Base-by-base conservation (phyloP, 2,888 invertebrate species). In the Gibbula magus region DNA sequence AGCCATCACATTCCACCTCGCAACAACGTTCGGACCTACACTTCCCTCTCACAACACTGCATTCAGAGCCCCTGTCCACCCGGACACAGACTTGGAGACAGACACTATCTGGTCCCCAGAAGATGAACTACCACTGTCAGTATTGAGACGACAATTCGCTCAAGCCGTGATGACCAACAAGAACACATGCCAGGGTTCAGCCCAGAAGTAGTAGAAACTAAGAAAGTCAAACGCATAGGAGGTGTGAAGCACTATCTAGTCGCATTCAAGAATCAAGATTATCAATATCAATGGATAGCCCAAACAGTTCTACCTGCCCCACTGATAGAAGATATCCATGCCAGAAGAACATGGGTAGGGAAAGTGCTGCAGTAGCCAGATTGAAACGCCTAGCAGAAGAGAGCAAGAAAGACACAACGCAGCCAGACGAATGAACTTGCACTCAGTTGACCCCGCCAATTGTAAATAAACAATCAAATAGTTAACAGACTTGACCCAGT, bases 31-130 rank as follows among this genome's bases (percentile, higher is more conserved):
- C 16, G 10, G 13, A 8, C 35, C n/a, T 13, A 29, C 51, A 20
- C n/a, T 77, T 82, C 75, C 77, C 77, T 45, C 52, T 77, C 13
- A 18, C 66, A 35, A 75, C 35, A 51, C 77, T 16, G 77, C 70
- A 29, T 20, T 81, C 8, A 52, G 20, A n/a, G n/a, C n/a, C n/a
- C n/a, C n/a, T n/a, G n/a, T n/a, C n/a, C n/a, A n/a, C n/a, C n/a
- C n/a, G n/a, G n/a, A n/a, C n/a, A 7, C 13, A 18, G 7, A 5
- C 7, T 0, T 2, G 29, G 16, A 22, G 25, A 13, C 10, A 13
- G 7, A n/a, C n/a, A n/a, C n/a, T n/a, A n/a, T n/a, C n/a, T 61
- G 61, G 61, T 22, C 22, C 29, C 25, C 61, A 0, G 61, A 61
- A 0, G 61, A 61, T 4, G 61, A 61, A 3, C 13, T 61, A 5